Evolutionary conservation across 2,888 invertebrate genomes (phyloP), one percentile per base, ranked within the genome.

Genomic region (Dasypogon diadema): DNA sequence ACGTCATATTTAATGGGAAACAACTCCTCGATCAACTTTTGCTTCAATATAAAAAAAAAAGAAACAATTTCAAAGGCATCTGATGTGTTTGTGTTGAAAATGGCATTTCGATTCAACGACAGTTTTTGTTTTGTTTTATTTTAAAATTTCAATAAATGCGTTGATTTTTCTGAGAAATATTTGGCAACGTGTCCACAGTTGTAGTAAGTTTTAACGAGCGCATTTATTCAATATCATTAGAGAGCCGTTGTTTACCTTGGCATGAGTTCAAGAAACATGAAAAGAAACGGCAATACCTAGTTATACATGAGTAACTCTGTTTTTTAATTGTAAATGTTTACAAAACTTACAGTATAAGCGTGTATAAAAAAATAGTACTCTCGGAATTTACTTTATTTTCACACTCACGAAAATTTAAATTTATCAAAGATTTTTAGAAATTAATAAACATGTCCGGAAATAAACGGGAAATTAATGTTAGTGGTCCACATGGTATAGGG

Each of bases 1-100:
- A 70, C 70, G 70, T 70, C 70, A 70, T 3, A 54, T 30, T 14
- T 51, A 18, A 30, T 70, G 34, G 46, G 16, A 70, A 70, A 30
- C 54, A 70, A 51, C 26, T 22, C 5, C 34, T 30, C 10, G 2
- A 12, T 18, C 8, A 34, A 34, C 46, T 51, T 51, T 51, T 42
- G 30, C 14, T 70, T 70, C 10, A 70, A 12, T 18, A 24, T 30
- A 51, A 5, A 24, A 46, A 22, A 22, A 6, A 60, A 60, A 10
- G 10, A 26, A 8, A 6, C 5, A 26, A 14, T 30, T 58, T 18
- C 30, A 51, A 8, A 51, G 51, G 18, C 42, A 8, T 42, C n/a
- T 42, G 42, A 42, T 42, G 42, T 12, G 12, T 42, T 42, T 42
- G 42, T 12, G n/a, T 6, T 42, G 42, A n/a, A 42, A 6, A 12